Evolutionary conservation across 2,113 vertebrate genomes (phyloP).

Genomic region (Gavia stellata): DNA sequence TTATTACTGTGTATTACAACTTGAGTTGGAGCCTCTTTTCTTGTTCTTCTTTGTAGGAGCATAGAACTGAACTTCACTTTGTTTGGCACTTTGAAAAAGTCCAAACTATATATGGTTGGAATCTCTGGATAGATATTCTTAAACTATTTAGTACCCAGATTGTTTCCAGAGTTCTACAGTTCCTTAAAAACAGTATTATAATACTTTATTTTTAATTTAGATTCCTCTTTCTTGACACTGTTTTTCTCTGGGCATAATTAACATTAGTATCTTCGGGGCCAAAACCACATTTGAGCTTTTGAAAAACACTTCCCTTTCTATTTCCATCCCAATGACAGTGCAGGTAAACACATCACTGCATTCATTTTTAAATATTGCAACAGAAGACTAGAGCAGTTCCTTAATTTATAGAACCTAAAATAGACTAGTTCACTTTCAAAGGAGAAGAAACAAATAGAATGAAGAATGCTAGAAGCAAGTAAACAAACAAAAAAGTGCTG

Average conservation of each 20-base stretch:
- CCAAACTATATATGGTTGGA: background rate
- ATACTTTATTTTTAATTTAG: background rate
- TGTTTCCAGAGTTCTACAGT: background rate
- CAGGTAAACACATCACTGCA: background rate
- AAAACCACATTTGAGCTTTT: background rate
- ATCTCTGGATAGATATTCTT: background rate
- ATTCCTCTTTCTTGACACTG: background rate
- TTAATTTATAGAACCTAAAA: constrained; percentile 21
- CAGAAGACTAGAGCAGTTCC: background rate
- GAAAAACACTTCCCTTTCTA: background rate
- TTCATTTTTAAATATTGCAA: background rate
- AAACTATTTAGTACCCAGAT: background rate
- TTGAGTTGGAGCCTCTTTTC: background rate
- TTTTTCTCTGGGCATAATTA: background rate
- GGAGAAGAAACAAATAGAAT: background rate
- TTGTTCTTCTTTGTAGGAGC: background rate
- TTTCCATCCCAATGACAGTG: background rate
- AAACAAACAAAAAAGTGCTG: background rate
- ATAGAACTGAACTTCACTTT: background rate
- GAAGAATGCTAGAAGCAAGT: background rate
- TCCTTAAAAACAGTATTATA: background rate
- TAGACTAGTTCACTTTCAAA: constrained; percentile 2
- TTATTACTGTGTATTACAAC: background rate
- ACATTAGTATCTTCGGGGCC: background rate
- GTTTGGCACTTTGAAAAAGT: background rate